Evolutionary conservation across 2,888 invertebrate species (phyloP).

Genomic region (Dryomyza anilis): DNA sequence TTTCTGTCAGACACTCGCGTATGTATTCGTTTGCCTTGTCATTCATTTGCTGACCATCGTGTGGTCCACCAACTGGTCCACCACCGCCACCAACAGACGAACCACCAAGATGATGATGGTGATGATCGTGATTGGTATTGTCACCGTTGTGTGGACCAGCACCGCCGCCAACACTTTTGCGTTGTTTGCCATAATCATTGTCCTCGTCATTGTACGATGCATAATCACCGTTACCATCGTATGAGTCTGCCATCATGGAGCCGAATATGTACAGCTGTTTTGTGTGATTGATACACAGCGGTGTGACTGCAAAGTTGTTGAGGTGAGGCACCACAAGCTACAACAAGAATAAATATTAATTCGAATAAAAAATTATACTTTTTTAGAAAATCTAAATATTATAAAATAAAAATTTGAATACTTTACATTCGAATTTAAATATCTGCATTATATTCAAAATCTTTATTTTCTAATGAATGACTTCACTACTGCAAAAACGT

Average conservation of each 20-base stretch:
- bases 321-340: not conserved
- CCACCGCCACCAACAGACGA: constrained; percentile 23
- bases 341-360: not conserved
- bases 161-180: constrained; percentile 47
- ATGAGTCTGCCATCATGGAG: constrained; percentile 58
- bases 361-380: not conserved
- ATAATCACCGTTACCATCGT: constrained; percentile 60
- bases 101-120: constrained; percentile 59
- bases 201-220: constrained; percentile 57
- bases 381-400: not conserved
- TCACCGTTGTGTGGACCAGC: constrained; percentile 56
- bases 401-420: not conserved
- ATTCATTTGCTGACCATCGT: constrained; percentile 62
- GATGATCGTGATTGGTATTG: constrained; percentile 47
- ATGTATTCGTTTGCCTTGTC: constrained; percentile 81
- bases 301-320: not conserved
- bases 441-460: not conserved
- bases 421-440: not conserved
- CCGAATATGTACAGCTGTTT: not conserved
- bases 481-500: no score
- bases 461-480: no score
- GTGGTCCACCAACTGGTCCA: constrained; percentile 30
- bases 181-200: constrained; percentile 54
- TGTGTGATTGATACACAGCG: not conserved
- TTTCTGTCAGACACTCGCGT: constrained; percentile 74